phyloP scores from a whole-genome alignment of 2,888 invertebrate genomes.

The Onthophagus sagittarius region DNA sequence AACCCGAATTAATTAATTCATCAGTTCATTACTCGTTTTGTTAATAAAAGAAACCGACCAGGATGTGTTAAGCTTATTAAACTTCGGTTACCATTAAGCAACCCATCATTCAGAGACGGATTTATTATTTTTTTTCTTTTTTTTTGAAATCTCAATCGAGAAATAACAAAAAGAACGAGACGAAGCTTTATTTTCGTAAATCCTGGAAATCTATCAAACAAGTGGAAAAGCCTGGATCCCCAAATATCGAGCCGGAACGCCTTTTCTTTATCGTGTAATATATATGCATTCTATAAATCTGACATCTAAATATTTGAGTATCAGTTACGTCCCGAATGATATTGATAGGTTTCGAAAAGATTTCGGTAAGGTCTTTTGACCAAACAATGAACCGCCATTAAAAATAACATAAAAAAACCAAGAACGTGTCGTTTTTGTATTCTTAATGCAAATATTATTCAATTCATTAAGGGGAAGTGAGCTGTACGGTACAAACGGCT shows the following conservation, averaged over 20 bases:
- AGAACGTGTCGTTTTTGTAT: slow-evolving; percentile 37
- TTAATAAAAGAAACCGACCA: no score
- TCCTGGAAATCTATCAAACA: neutral
- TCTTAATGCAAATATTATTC: slow-evolving; percentile 42
- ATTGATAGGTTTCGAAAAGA: neutral
- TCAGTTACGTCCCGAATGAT: neutral
- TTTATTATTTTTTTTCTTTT: no score
- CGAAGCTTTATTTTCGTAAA: neutral
- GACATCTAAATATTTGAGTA: slow-evolving; percentile 12
- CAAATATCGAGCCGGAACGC: neutral
- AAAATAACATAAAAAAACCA: neutral
- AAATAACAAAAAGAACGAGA: neutral
- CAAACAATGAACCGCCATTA: slow-evolving; percentile 12
- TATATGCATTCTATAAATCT: slow-evolving; percentile 29
- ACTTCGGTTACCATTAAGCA: no score
- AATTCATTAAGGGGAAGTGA: slow-evolving; percentile 41
- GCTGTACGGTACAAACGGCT: slow-evolving; percentile 38
- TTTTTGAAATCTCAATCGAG: neutral
- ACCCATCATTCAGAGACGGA: no score
- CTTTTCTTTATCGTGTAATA: slow-evolving; percentile 17
- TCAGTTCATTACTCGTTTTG: neutral
- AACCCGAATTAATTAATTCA: neutral
- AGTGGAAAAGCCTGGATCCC: neutral
- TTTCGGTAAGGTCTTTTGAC: neutral
- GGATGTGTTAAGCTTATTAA: no score